Evolutionary conservation across 2,888 invertebrate genomes (phyloP).

Genomic region (Dorcus parallelipipedus): DNA sequence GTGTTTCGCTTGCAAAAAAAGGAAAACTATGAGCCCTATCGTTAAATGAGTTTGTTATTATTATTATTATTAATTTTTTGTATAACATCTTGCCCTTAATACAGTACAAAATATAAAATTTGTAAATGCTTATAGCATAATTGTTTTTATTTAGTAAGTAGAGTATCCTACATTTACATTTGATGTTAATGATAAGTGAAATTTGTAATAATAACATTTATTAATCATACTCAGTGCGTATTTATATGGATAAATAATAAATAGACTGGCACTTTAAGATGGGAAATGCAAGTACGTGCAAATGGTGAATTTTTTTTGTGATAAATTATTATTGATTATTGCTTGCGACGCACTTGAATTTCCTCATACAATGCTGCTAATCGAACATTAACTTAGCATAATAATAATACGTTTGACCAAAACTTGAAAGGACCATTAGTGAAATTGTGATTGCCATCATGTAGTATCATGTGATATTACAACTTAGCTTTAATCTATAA

Average conservation of each 20-base stretch:
- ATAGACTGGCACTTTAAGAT: neutral
- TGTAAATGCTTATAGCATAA: conserved; percentile 24
- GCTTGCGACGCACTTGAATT: too few relatives aligned
- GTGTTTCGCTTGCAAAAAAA: too few relatives aligned
- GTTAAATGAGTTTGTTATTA: too few relatives aligned
- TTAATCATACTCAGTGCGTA: neutral
- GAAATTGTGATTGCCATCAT: conserved; percentile 24
- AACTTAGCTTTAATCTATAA: conserved; percentile 29
- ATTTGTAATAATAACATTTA: neutral
- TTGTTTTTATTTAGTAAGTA: conserved; percentile 11
- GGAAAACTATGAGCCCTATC: too few relatives aligned
- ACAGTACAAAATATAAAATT: conserved; percentile 22
- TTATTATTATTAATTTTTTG: neutral
- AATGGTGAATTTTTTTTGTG: too few relatives aligned
- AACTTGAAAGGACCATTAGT: conserved; percentile 27
- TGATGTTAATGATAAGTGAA: neutral
- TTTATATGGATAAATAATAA: neutral
- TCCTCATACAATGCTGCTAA: too few relatives aligned
- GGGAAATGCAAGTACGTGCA: neutral
- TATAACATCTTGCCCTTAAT: conserved; percentile 21
- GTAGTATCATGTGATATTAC: conserved; percentile 29
- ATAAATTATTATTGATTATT: too few relatives aligned
- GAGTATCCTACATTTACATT: neutral
- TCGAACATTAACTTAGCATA: neutral
- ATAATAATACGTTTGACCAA: conserved; percentile 24